A percentile compares a stretch with the other conserved stretches of the same genome.
These are phyloP conservation scores for Drosophila tanythrix DNA, from an alignment of 2,888 invertebrate genomes.

Conservation along the genomic window DNA sequence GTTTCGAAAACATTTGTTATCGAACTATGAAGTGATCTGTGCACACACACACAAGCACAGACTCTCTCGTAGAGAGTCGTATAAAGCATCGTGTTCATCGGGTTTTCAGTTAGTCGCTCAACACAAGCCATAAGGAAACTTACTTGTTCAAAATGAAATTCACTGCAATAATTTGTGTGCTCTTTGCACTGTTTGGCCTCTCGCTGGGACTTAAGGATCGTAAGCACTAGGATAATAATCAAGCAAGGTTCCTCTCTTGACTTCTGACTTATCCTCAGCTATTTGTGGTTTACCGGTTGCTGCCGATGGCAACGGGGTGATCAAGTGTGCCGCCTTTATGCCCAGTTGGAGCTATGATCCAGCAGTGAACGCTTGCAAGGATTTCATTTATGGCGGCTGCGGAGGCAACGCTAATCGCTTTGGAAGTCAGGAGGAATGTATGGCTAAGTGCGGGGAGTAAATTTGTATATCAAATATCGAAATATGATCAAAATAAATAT, in stretches of 20 bases:
- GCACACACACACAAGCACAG: conserved; percentile 9
- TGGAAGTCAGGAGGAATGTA: conserved; percentile 35
- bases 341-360: conserved; percentile 43
- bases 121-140: conserved; percentile 2
- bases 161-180: conserved; percentile 38
- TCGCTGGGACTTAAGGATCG: conserved; percentile 62
- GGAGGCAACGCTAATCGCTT: conserved; percentile 72
- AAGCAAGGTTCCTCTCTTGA: neutral
- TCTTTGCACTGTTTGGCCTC: conserved; percentile 55
- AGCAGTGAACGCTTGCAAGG: conserved; percentile 45
- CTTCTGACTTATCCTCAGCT: conserved; percentile 16
- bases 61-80: conserved; percentile 14
- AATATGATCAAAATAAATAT: conserved; percentile 9
- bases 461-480: neutral
- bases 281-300: conserved; percentile 34
- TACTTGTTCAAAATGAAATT: conserved; percentile 50
- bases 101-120: conserved; percentile 43
- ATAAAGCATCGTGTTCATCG: conserved; percentile 42
- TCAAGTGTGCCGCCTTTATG: conserved; percentile 46
- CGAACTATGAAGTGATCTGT: conserved; percentile 43
- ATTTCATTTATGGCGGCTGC: conserved; percentile 70
- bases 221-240: conserved; percentile 27
- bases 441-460: conserved; percentile 47
- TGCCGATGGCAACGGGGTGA: conserved; percentile 54
- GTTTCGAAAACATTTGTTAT: conserved; percentile 62